Evolutionary conservation across 2,797 vertebrate genomes (phyloP).

Genomic region (Tinamus major): DNA sequence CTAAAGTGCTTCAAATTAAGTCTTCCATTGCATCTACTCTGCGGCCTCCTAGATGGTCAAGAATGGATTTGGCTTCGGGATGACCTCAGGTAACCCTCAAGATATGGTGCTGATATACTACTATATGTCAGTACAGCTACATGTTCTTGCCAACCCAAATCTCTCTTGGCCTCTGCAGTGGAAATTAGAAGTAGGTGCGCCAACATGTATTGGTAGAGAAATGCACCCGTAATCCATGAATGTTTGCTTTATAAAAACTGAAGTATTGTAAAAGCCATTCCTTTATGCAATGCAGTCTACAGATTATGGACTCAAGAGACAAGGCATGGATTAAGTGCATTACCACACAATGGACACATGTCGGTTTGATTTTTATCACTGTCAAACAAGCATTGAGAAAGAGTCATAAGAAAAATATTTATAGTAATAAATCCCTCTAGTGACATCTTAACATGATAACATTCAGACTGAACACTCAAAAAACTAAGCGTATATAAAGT

Average conservation of each 20-base stretch:
- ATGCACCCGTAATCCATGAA: slow-evolving; percentile 60
- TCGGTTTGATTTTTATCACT: slow-evolving; percentile 42
- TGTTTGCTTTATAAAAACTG: slow-evolving; percentile 48
- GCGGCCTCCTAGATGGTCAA: not conserved
- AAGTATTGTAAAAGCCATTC: slow-evolving; percentile 49
- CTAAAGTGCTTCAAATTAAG: not conserved
- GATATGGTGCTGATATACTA: not conserved
- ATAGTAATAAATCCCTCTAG: slow-evolving; percentile 42
- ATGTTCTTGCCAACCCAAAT: slow-evolving; percentile 15
- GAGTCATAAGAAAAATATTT: slow-evolving; percentile 65
- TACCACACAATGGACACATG: slow-evolving; percentile 54
- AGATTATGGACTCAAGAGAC: slow-evolving; percentile 30
- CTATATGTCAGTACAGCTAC: not conserved
- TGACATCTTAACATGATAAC: slow-evolving; percentile 27
- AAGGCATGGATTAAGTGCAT: slow-evolving; percentile 48
- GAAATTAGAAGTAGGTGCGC: slow-evolving; percentile 47
- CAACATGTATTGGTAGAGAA: slow-evolving; percentile 22
- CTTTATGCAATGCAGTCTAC: slow-evolving; percentile 28
- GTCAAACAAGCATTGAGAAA: slow-evolving; percentile 26
- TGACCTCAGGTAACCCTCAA: slow-evolving; percentile 46
- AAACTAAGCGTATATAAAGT: not conserved
- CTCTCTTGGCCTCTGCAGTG: slow-evolving; percentile 24
- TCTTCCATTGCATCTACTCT: not conserved
- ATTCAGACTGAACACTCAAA: slow-evolving; percentile 28
- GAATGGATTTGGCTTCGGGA: not conserved